Evolutionary conservation across 2,113 vertebrate species (phyloP).

Genomic region (Myotis lucifugus): DNA sequence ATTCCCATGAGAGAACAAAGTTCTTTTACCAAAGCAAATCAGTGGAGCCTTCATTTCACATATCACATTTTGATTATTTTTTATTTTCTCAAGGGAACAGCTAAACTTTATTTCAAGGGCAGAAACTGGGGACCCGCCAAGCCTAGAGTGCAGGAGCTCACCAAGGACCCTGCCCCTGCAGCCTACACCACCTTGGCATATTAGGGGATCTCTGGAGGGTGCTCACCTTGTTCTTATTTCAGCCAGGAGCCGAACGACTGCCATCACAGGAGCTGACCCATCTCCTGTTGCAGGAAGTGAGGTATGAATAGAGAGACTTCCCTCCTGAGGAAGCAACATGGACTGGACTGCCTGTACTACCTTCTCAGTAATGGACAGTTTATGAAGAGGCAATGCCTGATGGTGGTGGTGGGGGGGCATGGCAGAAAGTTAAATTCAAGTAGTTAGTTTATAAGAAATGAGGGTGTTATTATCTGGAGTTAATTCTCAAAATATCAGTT

Average conservation of each 20-base stretch:
- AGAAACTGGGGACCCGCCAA: not conserved
- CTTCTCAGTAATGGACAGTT: conserved; percentile 99
- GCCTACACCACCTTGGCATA: not conserved
- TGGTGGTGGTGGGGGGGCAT: conserved; percentile 78
- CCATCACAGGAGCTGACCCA: conserved; percentile 98
- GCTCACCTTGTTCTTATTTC: conserved; percentile 97
- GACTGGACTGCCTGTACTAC: conserved; percentile 99
- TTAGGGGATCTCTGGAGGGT: not conserved
- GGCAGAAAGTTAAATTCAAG: conserved; percentile 87
- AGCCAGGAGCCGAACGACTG: conserved; percentile 95
- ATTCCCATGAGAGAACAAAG: not conserved
- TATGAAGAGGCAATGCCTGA: conserved; percentile 97
- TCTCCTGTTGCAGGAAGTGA: conserved; percentile 98
- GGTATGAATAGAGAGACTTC: conserved; percentile 99
- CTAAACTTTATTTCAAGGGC: not conserved
- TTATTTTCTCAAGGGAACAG: not conserved
- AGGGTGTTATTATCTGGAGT: conserved; percentile 84
- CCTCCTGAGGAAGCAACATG: conserved; percentile 99
- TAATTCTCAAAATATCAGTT: conserved; percentile 78
- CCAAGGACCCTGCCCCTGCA: too few relatives aligned
- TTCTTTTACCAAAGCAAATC: not conserved
- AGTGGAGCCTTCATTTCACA: not conserved
- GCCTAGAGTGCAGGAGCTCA: not conserved
- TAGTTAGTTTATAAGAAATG: conserved; percentile 86
- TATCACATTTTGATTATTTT: not conserved